Base-by-base conservation (phyloP, 2,888 invertebrate species). In the Pardosa pseudoannulata region DNA sequence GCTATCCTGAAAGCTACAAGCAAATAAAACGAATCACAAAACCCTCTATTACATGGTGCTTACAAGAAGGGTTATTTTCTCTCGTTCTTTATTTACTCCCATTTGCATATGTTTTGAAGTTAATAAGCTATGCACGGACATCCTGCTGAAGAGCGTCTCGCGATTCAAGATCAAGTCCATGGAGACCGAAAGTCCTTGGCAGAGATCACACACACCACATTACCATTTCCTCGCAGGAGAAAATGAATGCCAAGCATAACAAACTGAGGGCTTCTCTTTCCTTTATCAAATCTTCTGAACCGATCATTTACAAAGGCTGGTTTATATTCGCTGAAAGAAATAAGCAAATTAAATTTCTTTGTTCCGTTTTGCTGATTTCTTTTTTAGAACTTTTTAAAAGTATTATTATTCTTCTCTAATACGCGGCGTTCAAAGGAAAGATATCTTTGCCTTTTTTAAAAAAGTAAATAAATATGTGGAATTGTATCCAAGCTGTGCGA, bases 151-250 rank as follows among this genome's bases (percentile, higher is more conserved):
- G 16, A 56, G 1, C 16, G 56, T 5, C 1, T 23, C 23, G 56
- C 23, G 56, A 56, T 56, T 19, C 23, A 16, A 56, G 56, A 56
- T 56, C 56, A 56, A 56, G 56, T 56, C 56, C 56, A 56, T 23
- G 56, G 56, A 3, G 56, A 3, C 7, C 23, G 56, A 2, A 11
- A 56, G 56, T 19, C 56, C 56, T 56, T 56, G 56, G 56, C 19
- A 56, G 23, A 56, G 56, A 56, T 2, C 56, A 56, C n/a, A n/a
- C n/a, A n/a, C n/a, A n/a, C n/a, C n/a, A n/a, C n/a, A 23, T 56
- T 23, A 23, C 56, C 23, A n/a, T n/a, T 56, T 56, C 11, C 23
- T 23, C 16, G 6, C 1, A 56, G 23, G 11, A 23, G 11, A 23
- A 23, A 56, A 56, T 5, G 23, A 56, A 46, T 13, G 16, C 16